These are phyloP conservation scores for Pangasius djambal DNA, from an alignment of 2,797 vertebrate genomes.

Conservation along the genomic window DNA sequence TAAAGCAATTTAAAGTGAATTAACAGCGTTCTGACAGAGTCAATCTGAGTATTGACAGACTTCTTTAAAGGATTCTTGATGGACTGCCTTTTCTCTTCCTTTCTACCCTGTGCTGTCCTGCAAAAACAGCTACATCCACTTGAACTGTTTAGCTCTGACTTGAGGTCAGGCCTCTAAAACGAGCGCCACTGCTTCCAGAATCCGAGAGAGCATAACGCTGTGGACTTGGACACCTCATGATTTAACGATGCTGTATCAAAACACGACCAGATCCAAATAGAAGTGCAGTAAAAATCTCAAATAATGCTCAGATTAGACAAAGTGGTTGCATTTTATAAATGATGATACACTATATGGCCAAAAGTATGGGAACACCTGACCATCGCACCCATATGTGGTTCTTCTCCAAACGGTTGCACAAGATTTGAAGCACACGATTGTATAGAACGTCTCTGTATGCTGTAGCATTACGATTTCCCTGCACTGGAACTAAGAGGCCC, in stretches of 20 bases:
- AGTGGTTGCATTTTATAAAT: not conserved
- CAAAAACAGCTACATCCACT: not conserved
- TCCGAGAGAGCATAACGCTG: not conserved
- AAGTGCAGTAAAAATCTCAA: not conserved
- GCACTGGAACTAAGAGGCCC: not conserved
- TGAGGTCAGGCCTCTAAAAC: not conserved
- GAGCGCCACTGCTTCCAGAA: not conserved
- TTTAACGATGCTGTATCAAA: not conserved
- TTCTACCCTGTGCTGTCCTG: not conserved
- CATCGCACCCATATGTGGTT: not conserved
- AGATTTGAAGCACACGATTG: not conserved
- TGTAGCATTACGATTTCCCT: not conserved
- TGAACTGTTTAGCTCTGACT: not conserved
- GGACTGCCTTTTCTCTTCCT: not conserved
- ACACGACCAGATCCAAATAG: not conserved
- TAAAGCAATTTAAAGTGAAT: slow-evolving; percentile 47
- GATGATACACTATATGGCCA: not conserved
- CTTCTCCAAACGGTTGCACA: not conserved
- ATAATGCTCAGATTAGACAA: not conserved
- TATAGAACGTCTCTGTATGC: not conserved
- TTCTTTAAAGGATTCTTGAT: slow-evolving; percentile 49
- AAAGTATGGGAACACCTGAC: not conserved
- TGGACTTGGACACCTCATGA: not conserved
- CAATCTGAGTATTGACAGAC: slow-evolving; percentile 41
- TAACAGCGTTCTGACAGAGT: slow-evolving; percentile 46